phyloP scores from a whole-genome alignment of 2,113 vertebrate genomes.

The Serinus canaria region DNA sequence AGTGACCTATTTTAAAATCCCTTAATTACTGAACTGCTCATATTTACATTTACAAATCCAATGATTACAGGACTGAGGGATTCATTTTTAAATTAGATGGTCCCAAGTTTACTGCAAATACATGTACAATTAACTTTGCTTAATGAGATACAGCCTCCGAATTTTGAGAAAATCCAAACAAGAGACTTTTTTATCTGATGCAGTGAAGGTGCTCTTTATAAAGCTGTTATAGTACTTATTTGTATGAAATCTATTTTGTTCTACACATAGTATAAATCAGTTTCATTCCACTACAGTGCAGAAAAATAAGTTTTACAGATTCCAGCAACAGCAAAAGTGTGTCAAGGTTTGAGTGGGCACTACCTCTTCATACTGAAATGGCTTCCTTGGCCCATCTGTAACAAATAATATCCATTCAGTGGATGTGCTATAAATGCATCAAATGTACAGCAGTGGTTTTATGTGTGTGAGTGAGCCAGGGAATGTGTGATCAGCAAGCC shows the following conservation, averaged over 20 bases:
- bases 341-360: neutral
- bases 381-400: neutral
- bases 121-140: neutral
- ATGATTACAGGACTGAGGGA: neutral
- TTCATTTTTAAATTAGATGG: neutral
- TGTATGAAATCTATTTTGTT: neutral
- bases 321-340: accelerated
- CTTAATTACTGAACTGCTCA: neutral
- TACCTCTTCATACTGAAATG: neutral
- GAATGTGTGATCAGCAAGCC: neutral
- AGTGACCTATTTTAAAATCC: neutral
- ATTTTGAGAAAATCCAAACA: neutral
- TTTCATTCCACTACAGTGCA: neutral
- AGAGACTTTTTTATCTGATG: neutral
- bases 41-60: neutral
- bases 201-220: neutral
- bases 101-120: neutral
- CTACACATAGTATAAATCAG: neutral
- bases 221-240: neutral
- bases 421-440: neutral
- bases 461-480: neutral
- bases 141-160: neutral
- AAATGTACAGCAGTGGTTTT: slow-evolving; percentile 4
- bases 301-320: neutral
- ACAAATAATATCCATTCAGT: neutral